These are phyloP conservation scores for Poecilia latipinna DNA, from an alignment of 2,113 vertebrate species.

Conservation along the genomic window DNA sequence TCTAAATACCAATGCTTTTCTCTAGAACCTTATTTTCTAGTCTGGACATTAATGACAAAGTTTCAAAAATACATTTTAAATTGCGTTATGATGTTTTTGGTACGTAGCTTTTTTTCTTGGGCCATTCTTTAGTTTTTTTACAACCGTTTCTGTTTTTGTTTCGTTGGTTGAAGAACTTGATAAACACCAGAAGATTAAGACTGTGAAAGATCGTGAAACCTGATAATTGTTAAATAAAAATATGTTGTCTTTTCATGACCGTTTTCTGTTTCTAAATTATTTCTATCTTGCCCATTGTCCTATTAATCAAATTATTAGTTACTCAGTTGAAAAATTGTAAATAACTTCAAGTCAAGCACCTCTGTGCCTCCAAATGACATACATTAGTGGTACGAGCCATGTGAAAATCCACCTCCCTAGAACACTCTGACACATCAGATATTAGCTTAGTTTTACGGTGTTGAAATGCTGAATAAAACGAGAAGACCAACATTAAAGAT, in stretches of 20 bases:
- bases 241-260: background rate
- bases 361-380: conserved; percentile 31
- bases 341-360: conserved; percentile 61
- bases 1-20: conserved; percentile 16
- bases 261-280: conserved; percentile 1
- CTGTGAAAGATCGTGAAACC: background rate
- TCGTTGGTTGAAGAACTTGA: background rate
- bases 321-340: conserved; percentile 71
- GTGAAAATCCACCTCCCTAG: conserved; percentile 12
- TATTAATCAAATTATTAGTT: conserved; percentile 63
- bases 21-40: conserved; percentile 17
- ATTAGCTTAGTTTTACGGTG: conserved; percentile 6
- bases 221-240: background rate
- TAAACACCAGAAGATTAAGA: background rate
- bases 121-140: too few relatives aligned
- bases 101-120: too few relatives aligned
- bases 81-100: too few relatives aligned
- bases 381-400: conserved; percentile 6
- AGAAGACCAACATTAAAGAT: conserved; percentile 36
- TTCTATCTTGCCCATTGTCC: conserved; percentile 50
- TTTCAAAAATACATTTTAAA: too few relatives aligned
- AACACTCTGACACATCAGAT: conserved; percentile 19
- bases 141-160: too few relatives aligned
- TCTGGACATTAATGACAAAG: background rate
- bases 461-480: conserved; percentile 16